phyloP scores from a whole-genome alignment of 2,888 invertebrate species.

The Tetropium fuscum region DNA sequence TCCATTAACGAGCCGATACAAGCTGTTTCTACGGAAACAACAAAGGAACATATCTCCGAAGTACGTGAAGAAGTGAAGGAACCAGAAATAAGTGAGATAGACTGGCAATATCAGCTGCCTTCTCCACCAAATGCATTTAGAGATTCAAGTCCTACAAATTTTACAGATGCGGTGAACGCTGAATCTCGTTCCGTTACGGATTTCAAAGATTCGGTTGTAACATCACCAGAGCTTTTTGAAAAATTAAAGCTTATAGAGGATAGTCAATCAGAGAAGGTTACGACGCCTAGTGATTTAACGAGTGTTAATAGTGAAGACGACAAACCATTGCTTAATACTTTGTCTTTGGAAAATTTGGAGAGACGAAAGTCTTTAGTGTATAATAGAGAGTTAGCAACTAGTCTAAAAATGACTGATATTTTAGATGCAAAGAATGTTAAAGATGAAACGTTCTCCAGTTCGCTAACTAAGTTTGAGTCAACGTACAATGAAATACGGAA shows the following conservation, averaged over 20 bases:
- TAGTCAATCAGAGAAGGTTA: conserved; percentile 46
- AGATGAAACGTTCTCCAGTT: conserved; percentile 48
- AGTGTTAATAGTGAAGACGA: conserved; percentile 56
- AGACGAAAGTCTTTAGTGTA: conserved; percentile 64
- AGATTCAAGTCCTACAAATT: conserved; percentile 62
- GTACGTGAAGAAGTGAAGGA: background rate
- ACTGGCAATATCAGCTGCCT: conserved; percentile 72
- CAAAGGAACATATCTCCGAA: background rate
- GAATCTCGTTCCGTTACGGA: conserved; percentile 49
- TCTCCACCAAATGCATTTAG: conserved; percentile 72
- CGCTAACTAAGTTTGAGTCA: conserved; percentile 46
- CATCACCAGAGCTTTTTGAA: conserved; percentile 62
- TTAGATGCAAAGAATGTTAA: conserved; percentile 32
- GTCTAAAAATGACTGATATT: conserved; percentile 59
- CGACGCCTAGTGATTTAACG: conserved; percentile 48
- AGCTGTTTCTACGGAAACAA: background rate
- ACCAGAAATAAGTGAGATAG: conserved; percentile 48
- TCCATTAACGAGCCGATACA: no score
- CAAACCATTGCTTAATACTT: conserved; percentile 57
- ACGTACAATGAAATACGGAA: conserved; percentile 47
- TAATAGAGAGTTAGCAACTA: conserved; percentile 64
- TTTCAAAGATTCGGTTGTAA: conserved; percentile 63
- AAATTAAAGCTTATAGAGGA: conserved; percentile 60
- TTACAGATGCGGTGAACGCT: conserved; percentile 44
- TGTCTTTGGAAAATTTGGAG: conserved; percentile 63